These are phyloP conservation scores for Helicolenus hilgendorfi DNA, from an alignment of 2,797 vertebrate species.

Conservation along the genomic window DNA sequence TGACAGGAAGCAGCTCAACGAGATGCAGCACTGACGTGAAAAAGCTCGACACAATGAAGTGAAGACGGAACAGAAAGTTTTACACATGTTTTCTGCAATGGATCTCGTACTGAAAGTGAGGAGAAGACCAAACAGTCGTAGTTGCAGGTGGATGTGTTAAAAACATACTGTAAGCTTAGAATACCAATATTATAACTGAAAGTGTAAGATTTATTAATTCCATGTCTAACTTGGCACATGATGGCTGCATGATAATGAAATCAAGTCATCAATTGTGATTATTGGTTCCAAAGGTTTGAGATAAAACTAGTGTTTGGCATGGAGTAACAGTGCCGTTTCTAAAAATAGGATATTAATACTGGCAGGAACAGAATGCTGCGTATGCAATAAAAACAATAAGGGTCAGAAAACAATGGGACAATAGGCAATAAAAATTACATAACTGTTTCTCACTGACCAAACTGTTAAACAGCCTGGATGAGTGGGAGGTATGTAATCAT, in stretches of 20 bases:
- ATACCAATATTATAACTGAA: neutral
- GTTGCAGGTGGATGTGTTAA: neutral
- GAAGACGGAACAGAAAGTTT: neutral
- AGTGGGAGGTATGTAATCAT: neutral
- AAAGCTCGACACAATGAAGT: neutral
- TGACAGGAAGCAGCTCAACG: conserved; percentile 23
- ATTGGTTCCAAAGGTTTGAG: neutral
- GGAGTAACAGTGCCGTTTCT: neutral
- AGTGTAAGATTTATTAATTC: neutral
- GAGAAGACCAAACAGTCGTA: neutral
- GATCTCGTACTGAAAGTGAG: neutral
- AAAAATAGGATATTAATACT: neutral
- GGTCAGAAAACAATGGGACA: conserved; percentile 4
- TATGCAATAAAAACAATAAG: neutral
- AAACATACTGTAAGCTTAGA: neutral
- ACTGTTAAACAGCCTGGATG: neutral
- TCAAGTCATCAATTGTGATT: neutral
- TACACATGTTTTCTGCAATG: neutral
- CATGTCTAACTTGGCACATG: neutral
- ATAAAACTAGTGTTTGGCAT: neutral
- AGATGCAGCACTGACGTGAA: neutral
- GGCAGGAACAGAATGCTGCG: neutral
- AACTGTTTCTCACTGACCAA: neutral
- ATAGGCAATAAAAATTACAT: neutral
- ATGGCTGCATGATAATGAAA: neutral